Conservation (phyloP, 2,797 vertebrate genomes). For the Phrynocephalus vlangalii region DNA sequence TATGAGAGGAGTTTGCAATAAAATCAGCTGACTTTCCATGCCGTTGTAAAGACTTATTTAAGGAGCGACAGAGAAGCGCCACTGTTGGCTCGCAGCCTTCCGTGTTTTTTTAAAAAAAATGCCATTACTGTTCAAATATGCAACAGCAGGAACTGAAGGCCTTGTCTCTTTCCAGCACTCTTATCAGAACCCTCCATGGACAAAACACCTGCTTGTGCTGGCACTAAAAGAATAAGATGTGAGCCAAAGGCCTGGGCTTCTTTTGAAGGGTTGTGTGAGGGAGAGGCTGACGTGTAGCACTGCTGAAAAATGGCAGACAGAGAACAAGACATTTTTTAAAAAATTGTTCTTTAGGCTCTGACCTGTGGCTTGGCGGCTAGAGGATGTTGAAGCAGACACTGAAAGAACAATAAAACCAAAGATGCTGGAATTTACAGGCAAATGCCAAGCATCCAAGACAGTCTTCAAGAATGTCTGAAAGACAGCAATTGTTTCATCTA, state of each 20-base stretch:
- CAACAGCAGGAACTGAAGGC: constrained; percentile 38
- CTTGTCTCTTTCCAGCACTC: constrained; percentile 41
- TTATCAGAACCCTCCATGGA: constrained; percentile 51
- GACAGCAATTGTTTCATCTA: neutral
- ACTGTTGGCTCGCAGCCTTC: constrained; percentile 27
- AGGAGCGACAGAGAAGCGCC: constrained; percentile 14
- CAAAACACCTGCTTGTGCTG: constrained; percentile 51
- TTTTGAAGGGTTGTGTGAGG: constrained; percentile 9
- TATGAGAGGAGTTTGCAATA: neutral
- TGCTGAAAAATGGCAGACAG: neutral
- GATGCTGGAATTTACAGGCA: neutral
- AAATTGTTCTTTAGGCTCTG: constrained; percentile 6
- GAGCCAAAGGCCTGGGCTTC: neutral
- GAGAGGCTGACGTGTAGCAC: constrained; percentile 7
- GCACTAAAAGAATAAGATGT: constrained; percentile 19
- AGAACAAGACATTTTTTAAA: neutral
- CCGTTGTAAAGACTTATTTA: constrained; percentile 5
- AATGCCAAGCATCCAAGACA: neutral
- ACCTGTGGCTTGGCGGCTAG: neutral
- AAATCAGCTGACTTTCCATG: neutral
- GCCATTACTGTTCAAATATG: constrained; percentile 2
- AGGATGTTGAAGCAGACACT: neutral
- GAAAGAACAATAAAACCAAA: neutral
- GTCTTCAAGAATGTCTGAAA: neutral
- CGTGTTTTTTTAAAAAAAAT: constrained; percentile 28